Conservation (phyloP, 2,888 invertebrate species). For the Pherbina coryleti region DNA sequence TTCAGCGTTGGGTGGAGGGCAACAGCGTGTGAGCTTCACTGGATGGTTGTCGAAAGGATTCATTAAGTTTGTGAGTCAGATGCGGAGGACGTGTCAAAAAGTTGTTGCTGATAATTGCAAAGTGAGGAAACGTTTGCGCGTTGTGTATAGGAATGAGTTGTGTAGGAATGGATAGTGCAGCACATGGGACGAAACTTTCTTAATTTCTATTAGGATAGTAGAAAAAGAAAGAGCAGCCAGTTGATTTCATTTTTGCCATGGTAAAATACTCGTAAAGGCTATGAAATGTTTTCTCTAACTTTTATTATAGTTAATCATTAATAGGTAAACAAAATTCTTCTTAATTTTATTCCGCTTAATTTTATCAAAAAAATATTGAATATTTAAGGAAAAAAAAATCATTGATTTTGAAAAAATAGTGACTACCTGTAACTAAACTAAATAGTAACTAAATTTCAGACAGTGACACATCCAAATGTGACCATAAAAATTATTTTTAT, state of each 20-base stretch:
- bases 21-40: background rate
- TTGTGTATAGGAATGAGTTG: background rate
- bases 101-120: constrained; percentile 14
- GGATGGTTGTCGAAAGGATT: constrained; percentile 45
- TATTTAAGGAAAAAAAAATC: too few species aligned
- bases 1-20: background rate
- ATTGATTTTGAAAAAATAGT: too few species aligned
- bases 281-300: background rate
- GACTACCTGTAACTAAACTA: too few species aligned
- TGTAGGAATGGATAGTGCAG: background rate
- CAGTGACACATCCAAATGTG: too few species aligned
- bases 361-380: too few species aligned
- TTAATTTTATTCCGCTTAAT: too few species aligned
- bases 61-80: constrained; percentile 52
- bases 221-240: background rate
- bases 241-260: background rate
- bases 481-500: too few species aligned
- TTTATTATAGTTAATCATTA: background rate
- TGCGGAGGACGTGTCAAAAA: constrained; percentile 48
- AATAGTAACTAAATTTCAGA: too few species aligned
- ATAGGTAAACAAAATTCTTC: too few species aligned
- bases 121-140: background rate
- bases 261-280: background rate
- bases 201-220: constrained; percentile 42
- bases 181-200: constrained; percentile 34